These are phyloP conservation scores for Ridgeia piscesae DNA, from an alignment of 1,140 invertebrate genomes.

Conservation along the genomic window DNA sequence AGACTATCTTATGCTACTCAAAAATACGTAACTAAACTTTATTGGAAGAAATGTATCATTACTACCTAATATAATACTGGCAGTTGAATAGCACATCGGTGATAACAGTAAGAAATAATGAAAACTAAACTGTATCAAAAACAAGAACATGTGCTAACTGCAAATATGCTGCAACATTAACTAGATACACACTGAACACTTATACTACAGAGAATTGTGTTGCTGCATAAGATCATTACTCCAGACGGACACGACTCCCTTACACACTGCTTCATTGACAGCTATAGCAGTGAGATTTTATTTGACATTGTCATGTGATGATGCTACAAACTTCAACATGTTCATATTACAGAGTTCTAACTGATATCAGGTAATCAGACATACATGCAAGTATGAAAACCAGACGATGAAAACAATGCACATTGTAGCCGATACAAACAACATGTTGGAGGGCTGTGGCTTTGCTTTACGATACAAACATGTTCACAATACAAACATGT, in stretches of 20 bases:
- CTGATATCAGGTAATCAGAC: not conserved
- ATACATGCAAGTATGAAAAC: not conserved
- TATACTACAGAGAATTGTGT: not conserved
- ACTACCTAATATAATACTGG: not conserved
- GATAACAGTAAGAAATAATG: not conserved
- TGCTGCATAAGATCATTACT: not conserved
- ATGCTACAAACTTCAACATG: too few species aligned
- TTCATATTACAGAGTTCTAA: too few species aligned
- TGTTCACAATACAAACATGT: not conserved
- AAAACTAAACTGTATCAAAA: slow-evolving; percentile 12
- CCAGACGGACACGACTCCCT: not conserved
- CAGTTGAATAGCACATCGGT: not conserved
- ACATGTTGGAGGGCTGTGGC: not conserved
- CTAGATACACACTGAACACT: not conserved
- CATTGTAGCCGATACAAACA: not conserved
- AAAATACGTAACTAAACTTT: not conserved
- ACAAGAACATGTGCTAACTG: slow-evolving; percentile 7
- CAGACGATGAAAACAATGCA: not conserved
- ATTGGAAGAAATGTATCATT: not conserved
- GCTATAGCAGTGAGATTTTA: too few species aligned
- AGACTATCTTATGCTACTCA: not conserved
- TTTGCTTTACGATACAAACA: not conserved
- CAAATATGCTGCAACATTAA: not conserved
- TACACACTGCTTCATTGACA: not conserved
- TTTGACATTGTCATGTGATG: too few species aligned